Percentiles rank a stretch among this genome's conserved stretches.
Evolutionary conservation across 2,888 invertebrate species (phyloP).

Genomic region (Euplexia lucipara): DNA sequence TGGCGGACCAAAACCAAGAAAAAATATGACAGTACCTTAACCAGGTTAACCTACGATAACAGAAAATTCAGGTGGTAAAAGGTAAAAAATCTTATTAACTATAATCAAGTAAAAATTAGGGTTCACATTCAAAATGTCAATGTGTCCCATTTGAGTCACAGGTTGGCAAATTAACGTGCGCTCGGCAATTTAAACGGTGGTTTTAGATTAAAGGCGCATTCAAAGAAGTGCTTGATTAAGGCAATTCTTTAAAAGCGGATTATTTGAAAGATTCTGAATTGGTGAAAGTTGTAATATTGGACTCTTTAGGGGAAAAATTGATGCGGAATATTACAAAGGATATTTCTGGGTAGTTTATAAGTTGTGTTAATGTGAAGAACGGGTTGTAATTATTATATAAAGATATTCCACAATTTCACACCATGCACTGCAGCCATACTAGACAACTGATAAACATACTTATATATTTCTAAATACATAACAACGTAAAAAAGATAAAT

Average conservation of each 20-base stretch:
- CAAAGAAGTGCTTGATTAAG: constrained; percentile 53
- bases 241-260: constrained; percentile 36
- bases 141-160: constrained; percentile 61
- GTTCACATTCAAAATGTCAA: constrained; percentile 18
- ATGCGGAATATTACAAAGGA: background rate
- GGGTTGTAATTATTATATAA: no score
- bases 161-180: constrained; percentile 65
- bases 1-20: no score
- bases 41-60: background rate
- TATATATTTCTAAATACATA: no score
- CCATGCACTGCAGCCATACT: no score
- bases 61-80: background rate
- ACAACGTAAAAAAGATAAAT: no score
- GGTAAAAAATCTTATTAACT: constrained; percentile 26
- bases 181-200: constrained; percentile 60
- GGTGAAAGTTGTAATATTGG: constrained; percentile 10
- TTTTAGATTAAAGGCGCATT: constrained; percentile 65
- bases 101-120: background rate
- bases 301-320: background rate
- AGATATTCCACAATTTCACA: no score
- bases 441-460: no score
- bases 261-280: constrained; percentile 24
- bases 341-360: background rate
- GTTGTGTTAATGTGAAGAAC: no score
- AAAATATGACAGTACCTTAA: background rate